Percentiles rank a stretch among this genome's conserved stretches.
These are phyloP conservation scores for Monopterus albus DNA, from an alignment of 2,113 vertebrate species.

Conservation along the genomic window DNA sequence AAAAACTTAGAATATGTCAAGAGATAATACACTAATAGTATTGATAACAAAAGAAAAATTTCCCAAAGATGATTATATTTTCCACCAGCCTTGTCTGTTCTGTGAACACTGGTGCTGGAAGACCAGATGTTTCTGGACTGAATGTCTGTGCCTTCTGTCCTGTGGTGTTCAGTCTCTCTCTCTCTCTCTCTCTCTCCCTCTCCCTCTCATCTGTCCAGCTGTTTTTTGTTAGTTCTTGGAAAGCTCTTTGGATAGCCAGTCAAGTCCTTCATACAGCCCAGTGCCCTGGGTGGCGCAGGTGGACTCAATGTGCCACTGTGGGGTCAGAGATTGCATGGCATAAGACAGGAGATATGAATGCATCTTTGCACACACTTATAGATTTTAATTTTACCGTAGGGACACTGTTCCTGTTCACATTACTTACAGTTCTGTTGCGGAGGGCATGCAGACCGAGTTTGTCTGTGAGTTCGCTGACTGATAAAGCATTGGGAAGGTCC, in stretches of 20 bases:
- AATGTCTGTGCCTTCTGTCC: conserved; percentile 54
- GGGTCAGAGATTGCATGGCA: background rate
- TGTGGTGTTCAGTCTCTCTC: conserved; percentile 31
- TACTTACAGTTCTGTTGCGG: conserved; percentile 86
- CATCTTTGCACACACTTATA: background rate
- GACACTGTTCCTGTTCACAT: background rate
- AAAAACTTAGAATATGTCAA: conserved; percentile 19
- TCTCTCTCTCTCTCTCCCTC: conserved; percentile 17
- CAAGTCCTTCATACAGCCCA: conserved; percentile 92
- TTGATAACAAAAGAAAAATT: conserved; percentile 48
- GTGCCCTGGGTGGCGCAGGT: conserved; percentile 91
- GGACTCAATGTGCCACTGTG: conserved; percentile 90
- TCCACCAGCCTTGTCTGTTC: conserved; percentile 59
- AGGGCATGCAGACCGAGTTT: conserved; percentile 86
- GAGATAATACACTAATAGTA: conserved; percentile 30
- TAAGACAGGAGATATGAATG: background rate
- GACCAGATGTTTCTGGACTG: conserved; percentile 58
- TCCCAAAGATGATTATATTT: conserved; percentile 46
- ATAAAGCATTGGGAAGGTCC: conserved; percentile 93
- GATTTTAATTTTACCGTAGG: background rate
- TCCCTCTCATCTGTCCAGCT: conserved; percentile 10
- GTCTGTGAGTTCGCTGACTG: conserved; percentile 88
- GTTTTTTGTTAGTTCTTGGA: conserved; percentile 79
- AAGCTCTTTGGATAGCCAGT: conserved; percentile 92
- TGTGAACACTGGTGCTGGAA: conserved; percentile 38